Evolutionary conservation across 2,113 vertebrate genomes (phyloP).

Genomic region (Neodon shergylaensis): DNA sequence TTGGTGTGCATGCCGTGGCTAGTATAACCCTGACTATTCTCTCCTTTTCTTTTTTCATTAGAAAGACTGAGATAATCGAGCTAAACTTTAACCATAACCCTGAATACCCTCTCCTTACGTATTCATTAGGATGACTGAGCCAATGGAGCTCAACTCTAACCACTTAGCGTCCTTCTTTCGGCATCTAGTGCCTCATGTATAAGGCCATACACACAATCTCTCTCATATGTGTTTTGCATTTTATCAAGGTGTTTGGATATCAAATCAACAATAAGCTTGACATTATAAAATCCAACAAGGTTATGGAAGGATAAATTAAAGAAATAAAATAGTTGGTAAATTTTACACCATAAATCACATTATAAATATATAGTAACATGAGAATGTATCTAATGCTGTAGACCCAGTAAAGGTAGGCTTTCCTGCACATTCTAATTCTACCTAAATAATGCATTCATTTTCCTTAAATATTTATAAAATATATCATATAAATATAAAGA

Average conservation of each 20-base stretch:
- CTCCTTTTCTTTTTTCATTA: conserved; percentile 37
- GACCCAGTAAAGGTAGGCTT: background rate
- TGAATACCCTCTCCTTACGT: too few relatives aligned
- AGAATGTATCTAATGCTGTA: background rate
- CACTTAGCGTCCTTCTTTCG: conserved; percentile 46
- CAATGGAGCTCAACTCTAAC: background rate
- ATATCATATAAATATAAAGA: background rate
- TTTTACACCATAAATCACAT: conserved; percentile 25
- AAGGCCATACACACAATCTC: background rate
- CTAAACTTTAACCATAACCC: background rate
- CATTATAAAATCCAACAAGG: conserved; percentile 44
- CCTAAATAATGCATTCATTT: background rate
- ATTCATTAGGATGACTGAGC: too few relatives aligned
- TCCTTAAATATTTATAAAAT: background rate
- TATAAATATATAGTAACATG: background rate
- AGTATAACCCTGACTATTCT: conserved; percentile 29
- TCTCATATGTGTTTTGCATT: conserved; percentile 33
- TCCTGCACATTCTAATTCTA: background rate
- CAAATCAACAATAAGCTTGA: background rate
- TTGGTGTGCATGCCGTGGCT: conserved; percentile 28
- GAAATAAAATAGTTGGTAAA: background rate
- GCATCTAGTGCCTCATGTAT: background rate
- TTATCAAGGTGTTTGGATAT: conserved; percentile 14
- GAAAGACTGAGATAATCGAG: conserved; percentile 24
- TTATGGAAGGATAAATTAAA: background rate